Percentiles rank a stretch among this genome's conserved stretches.
These are phyloP conservation scores for Lycopodina hypogea DNA, from an alignment of 37 sponge, comb jelly and placozoan species.

Conservation along the genomic window DNA sequence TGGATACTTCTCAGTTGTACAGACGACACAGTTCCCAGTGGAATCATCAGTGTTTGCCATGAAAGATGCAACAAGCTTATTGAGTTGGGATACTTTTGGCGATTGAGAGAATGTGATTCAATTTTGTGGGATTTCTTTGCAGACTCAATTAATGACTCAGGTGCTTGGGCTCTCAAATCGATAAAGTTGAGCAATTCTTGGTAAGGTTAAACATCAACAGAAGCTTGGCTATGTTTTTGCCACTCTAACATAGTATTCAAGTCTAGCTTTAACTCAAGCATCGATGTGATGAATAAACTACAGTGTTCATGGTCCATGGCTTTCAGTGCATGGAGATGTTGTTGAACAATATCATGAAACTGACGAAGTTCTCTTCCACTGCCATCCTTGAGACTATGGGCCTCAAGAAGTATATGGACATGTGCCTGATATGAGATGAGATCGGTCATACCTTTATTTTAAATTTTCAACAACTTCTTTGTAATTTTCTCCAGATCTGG, in stretches of 20 bases:
- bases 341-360: too few relatives aligned
- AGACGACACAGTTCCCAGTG: conserved; percentile 9
- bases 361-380: too few relatives aligned
- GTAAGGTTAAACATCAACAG: too few relatives aligned
- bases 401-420: conserved; percentile 16
- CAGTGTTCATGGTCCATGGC: too few relatives aligned
- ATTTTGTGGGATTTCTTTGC: too few relatives aligned
- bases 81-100: conserved; percentile 10
- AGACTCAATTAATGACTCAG: too few relatives aligned
- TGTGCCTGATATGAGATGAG: conserved; percentile 9
- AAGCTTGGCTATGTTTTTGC: conserved; percentile 40
- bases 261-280: too few relatives aligned
- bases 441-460: conserved; percentile 17
- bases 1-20: conserved; percentile 20
- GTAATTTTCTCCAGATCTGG: not conserved
- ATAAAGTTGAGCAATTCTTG: too few relatives aligned
- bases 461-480: conserved; percentile 18
- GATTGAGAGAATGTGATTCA: too few relatives aligned
- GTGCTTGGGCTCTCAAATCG: too few relatives aligned
- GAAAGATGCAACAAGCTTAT: not conserved
- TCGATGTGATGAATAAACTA: too few relatives aligned
- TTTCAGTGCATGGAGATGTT: too few relatives aligned
- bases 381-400: conserved; percentile 10
- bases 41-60: conserved; percentile 15
- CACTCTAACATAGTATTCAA: conserved; percentile 37